Conservation (phyloP, 2,888 invertebrate genomes). For the Halocaridina rubra region DNA sequence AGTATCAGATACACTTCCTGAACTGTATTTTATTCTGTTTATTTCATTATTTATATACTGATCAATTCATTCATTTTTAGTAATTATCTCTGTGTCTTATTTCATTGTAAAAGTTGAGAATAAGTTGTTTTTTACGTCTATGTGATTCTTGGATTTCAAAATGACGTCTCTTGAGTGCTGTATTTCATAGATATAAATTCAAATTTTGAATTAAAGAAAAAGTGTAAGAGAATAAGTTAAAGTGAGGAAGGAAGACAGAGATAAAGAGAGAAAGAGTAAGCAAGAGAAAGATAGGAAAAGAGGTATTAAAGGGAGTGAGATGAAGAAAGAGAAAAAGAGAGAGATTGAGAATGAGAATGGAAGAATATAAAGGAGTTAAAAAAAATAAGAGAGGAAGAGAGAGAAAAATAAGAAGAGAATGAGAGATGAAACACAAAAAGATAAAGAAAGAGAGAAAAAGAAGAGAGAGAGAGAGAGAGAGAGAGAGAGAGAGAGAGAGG, state of each 20-base stretch:
- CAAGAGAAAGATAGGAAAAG: background rate
- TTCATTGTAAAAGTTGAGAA: background rate
- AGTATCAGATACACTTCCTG: slow-evolving; percentile 67
- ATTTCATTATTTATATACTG: background rate
- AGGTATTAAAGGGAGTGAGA: background rate
- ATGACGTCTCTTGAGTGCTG: too few species aligned
- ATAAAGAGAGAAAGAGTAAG: background rate
- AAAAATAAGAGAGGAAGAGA: background rate
- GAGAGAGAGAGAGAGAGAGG: too few species aligned
- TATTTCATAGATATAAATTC: too few species aligned
- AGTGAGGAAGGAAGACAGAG: too few species aligned
- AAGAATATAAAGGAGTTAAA: background rate
- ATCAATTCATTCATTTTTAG: too few species aligned
- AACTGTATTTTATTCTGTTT: background rate
- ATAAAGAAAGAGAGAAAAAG: too few species aligned
- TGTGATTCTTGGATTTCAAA: slow-evolving; percentile 6
- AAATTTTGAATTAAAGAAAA: too few species aligned
- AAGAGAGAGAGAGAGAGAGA: too few species aligned
- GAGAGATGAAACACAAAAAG: background rate
- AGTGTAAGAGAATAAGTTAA: too few species aligned
- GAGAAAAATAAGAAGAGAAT: background rate
- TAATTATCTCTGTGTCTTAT: too few species aligned
- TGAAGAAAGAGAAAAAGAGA: background rate
- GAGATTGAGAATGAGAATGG: background rate
- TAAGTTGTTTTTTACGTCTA: background rate